Base-by-base conservation (phyloP, 2,888 invertebrate genomes). In the Spodoptera littoralis region DNA sequence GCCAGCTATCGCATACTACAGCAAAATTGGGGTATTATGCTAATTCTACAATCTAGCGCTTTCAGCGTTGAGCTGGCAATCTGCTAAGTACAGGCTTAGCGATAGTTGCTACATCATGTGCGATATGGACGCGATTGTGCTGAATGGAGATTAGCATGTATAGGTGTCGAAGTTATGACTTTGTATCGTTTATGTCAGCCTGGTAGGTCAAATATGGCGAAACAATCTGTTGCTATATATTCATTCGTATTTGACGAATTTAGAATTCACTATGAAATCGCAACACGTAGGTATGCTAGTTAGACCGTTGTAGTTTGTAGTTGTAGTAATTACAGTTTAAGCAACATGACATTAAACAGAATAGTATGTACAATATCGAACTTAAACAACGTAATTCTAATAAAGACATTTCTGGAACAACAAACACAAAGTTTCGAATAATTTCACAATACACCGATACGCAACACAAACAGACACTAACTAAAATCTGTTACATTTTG, bases 1-100 rank as follows among this genome's bases (percentile, higher is more conserved):
- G 64, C 49, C 62, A 61, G 62, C 50, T 70, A 79, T 72, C 66
- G 65, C 73, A 58, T 70, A 73, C 76, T 68, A 73, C 60, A 58
- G 66, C 70, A 65, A 80, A 80, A 80, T 80, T 76, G 65, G 77
- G 50, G 64, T 61, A 76, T 68, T 73, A 76, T 79, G 79, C 60
- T 81, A 79, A 81, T 77, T 68, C 68, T 53, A 58, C 46, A 76
- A 79, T 79, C 65, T 70, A 70, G 67, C 69, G 60, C 65, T 65
- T 78, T 75, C 69, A 70, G 64, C 70, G 68, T 60, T 60, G 73
- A 70, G 65, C 68, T 70, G 51, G 79, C 79, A 76, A 68, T 76
- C 79, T 70, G 70, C 60, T 79, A 76, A 81, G 73, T 76, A 77
- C 58, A 59, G 61, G 76, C 76, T 79, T 76, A 80, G 65, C 49